These are phyloP conservation scores for Andrena praecox DNA, from an alignment of 2,888 invertebrate species.

Conservation along the genomic window DNA sequence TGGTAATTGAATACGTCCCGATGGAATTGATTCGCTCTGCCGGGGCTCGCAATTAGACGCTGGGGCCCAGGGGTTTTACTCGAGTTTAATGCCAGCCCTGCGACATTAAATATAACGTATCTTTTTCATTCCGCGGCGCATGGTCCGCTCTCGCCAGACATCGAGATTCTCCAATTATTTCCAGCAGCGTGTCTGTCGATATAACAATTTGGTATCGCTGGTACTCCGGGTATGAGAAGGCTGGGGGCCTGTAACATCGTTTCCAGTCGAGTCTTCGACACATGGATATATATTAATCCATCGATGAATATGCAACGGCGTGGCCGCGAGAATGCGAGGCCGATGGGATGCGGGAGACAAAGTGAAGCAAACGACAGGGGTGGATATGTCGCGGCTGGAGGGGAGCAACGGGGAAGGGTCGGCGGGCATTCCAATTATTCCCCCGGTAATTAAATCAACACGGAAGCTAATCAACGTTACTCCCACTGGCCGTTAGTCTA, in stretches of 20 bases:
- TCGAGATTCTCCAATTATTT: slow-evolving; percentile 16
- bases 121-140: not conserved
- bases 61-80: too few species aligned
- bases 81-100: too few species aligned
- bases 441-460: slow-evolving; percentile 84
- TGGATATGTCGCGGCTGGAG: slow-evolving; percentile 48
- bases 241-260: not conserved
- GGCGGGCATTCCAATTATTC: slow-evolving; percentile 83
- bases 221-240: not conserved
- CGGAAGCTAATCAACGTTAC: slow-evolving; percentile 81
- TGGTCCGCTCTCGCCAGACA: not conserved
- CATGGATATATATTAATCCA: slow-evolving; percentile 78
- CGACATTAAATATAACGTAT: not conserved
- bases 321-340: slow-evolving; percentile 53
- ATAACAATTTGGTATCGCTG: slow-evolving; percentile 21
- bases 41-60: too few species aligned
- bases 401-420: slow-evolving; percentile 60
- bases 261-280: slow-evolving; percentile 53
- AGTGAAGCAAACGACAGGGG: slow-evolving; percentile 65
- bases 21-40: not conserved
- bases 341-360: slow-evolving; percentile 68
- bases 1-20: not conserved
- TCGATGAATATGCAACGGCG: slow-evolving; percentile 83
- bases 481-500: slow-evolving; percentile 41
- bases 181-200: not conserved